phyloP scores from a whole-genome alignment of 2,113 vertebrate species.

The Orcinus orca region DNA sequence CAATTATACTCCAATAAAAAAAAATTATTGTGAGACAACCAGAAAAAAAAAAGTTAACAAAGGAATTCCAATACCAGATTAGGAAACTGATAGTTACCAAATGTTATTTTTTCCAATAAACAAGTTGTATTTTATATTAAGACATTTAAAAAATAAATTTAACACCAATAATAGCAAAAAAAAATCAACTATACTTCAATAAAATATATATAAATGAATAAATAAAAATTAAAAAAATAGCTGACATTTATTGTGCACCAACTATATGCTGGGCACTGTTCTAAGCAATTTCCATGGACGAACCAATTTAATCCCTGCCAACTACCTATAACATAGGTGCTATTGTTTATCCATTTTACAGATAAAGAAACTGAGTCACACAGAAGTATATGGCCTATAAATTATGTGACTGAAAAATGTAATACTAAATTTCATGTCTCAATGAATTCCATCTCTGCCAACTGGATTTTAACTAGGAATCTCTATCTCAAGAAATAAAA shows the following conservation, averaged over 20 bases:
- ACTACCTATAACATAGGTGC: not conserved
- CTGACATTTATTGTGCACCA: slow-evolving; percentile 18
- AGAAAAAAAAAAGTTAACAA: too few relatives aligned
- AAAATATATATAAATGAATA: not conserved
- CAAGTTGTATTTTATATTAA: too few relatives aligned
- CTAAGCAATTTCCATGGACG: not conserved
- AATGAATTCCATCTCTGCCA: not conserved
- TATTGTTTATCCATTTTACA: slow-evolving; percentile 35
- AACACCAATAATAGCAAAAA: too few relatives aligned
- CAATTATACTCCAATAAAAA: too few relatives aligned
- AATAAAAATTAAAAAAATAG: not conserved
- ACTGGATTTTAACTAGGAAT: slow-evolving; percentile 30
- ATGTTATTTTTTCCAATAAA: too few relatives aligned
- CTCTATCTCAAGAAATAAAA: slow-evolving; percentile 18
- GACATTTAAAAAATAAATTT: too few relatives aligned
- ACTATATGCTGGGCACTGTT: not conserved
- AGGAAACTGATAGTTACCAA: too few relatives aligned
- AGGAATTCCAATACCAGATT: too few relatives aligned
- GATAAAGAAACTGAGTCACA: not conserved
- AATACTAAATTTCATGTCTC: not conserved
- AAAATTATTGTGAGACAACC: too few relatives aligned
- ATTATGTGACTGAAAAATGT: slow-evolving; percentile 8
- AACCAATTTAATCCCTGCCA: not conserved
- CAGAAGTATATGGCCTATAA: not conserved
- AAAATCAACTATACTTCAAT: not conserved